These are phyloP conservation scores for Dicyrtoma fusca DNA, from an alignment of 2,888 invertebrate genomes.

Conservation along the genomic window DNA sequence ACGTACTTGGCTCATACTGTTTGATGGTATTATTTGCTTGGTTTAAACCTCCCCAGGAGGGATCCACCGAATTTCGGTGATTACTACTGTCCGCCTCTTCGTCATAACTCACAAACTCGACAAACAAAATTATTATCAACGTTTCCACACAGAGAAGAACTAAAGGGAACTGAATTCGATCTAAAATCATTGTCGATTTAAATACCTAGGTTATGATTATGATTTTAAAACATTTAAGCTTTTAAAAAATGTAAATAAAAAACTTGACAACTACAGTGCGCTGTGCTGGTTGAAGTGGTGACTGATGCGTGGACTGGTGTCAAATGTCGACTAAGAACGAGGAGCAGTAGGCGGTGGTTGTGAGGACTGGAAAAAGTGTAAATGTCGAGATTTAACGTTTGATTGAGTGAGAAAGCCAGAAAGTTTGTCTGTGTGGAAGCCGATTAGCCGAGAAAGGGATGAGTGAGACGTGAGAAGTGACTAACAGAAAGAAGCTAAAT, in stretches of 20 bases:
- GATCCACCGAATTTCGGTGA: slow-evolving; percentile 59
- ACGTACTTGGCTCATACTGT: slow-evolving; percentile 52
- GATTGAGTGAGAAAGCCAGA: too few relatives aligned
- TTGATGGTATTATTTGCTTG: slow-evolving; percentile 42
- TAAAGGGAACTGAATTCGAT: slow-evolving; percentile 63
- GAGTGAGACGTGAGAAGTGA: too few relatives aligned
- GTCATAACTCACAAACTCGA: slow-evolving; percentile 61
- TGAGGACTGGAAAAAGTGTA: too few relatives aligned
- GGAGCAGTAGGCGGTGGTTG: too few relatives aligned
- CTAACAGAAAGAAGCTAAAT: too few relatives aligned
- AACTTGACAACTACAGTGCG: too few relatives aligned
- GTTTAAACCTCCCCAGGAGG: slow-evolving; percentile 41
- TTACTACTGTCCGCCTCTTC: slow-evolving; percentile 61
- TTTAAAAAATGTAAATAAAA: background rate
- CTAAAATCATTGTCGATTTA: slow-evolving; percentile 53
- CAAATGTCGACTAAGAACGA: background rate
- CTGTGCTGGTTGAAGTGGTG: too few relatives aligned
- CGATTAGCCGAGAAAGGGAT: too few relatives aligned
- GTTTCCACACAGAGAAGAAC: slow-evolving; percentile 60
- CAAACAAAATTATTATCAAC: slow-evolving; percentile 60
- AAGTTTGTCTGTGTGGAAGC: too few relatives aligned
- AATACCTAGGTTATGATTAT: background rate
- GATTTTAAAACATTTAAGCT: background rate
- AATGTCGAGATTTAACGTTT: too few relatives aligned
- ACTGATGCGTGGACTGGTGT: too few relatives aligned